Percentiles rank a stretch among this genome's conserved stretches.
These are phyloP conservation scores for Halocaridina rubra DNA, from an alignment of 2,888 invertebrate species.

Conservation along the genomic window DNA sequence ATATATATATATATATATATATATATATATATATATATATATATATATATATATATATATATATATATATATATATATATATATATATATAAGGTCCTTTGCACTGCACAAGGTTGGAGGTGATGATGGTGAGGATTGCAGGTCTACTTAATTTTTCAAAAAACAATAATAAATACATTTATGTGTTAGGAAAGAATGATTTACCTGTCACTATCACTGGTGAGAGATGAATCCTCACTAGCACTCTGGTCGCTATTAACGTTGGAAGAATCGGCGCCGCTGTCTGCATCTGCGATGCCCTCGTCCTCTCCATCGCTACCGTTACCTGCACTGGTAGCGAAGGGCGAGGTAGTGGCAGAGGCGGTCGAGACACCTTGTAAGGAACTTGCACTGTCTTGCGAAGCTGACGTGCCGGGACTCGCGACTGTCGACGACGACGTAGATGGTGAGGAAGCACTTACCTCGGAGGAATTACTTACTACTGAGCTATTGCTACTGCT, in stretches of 20 bases:
- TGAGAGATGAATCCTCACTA: slow-evolving; percentile 81
- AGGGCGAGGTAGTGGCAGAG: slow-evolving; percentile 25
- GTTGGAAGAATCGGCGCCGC: slow-evolving; percentile 48
- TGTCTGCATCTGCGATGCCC: slow-evolving; percentile 47
- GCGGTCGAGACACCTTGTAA: slow-evolving; percentile 8
- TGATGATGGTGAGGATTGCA: too few relatives aligned
- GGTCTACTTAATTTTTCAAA: too few relatives aligned
- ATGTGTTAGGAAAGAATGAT: background rate
- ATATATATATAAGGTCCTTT: too few relatives aligned
- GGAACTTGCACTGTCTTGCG: background rate
- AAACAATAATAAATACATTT: too few relatives aligned
- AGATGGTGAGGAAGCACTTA: background rate
- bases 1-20: too few relatives aligned
- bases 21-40: too few relatives aligned
- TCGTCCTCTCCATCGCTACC: slow-evolving; percentile 62
- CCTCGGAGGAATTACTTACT: slow-evolving; percentile 7
- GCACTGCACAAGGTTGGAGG: too few relatives aligned
- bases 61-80: too few relatives aligned
- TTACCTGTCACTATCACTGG: slow-evolving; percentile 75
- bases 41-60: too few relatives aligned
- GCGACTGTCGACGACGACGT: background rate
- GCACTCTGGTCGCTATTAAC: slow-evolving; percentile 75
- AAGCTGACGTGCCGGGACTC: slow-evolving; percentile 3
- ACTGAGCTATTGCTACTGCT: slow-evolving; percentile 25
- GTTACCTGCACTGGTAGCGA: slow-evolving; percentile 23